Evolutionary conservation across 2,113 vertebrate genomes (phyloP).

Genomic region (Stictonetta naevosa): DNA sequence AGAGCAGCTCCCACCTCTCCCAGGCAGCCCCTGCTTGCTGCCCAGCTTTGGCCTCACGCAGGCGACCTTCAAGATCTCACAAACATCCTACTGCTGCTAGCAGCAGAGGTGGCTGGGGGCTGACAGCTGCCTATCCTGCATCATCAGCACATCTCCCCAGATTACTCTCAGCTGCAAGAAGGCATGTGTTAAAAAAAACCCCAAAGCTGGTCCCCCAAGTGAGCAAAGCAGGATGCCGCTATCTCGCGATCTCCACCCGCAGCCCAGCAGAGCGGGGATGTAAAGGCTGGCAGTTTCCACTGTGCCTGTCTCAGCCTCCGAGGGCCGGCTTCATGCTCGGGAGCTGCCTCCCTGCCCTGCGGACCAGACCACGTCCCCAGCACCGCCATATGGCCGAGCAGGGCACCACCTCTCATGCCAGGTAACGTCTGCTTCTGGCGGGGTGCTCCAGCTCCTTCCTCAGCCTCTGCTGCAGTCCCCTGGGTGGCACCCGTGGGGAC

Average conservation of each 20-base stretch:
- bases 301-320: background rate
- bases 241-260: background rate
- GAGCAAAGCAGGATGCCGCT: constrained; percentile 10
- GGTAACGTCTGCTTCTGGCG: background rate
- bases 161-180: background rate
- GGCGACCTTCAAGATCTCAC: background rate
- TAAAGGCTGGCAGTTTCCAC: background rate
- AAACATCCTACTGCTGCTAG: background rate
- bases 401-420: background rate
- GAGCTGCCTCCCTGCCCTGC: background rate
- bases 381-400: accelerated
- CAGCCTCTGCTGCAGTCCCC: background rate
- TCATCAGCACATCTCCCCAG: background rate
- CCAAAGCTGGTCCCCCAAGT: background rate
- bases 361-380: accelerated
- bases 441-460: background rate
- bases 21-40: background rate
- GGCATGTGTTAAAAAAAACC: background rate
- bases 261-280: accelerated
- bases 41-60: background rate
- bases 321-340: background rate
- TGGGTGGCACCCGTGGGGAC: accelerated
- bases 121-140: constrained; percentile 20
- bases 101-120: constrained; percentile 6
- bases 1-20: background rate